Percentiles rank a stretch among this genome's conserved stretches.
Conservation (phyloP, 2,797 vertebrate genomes). For the Cyclura pinguis region DNA sequence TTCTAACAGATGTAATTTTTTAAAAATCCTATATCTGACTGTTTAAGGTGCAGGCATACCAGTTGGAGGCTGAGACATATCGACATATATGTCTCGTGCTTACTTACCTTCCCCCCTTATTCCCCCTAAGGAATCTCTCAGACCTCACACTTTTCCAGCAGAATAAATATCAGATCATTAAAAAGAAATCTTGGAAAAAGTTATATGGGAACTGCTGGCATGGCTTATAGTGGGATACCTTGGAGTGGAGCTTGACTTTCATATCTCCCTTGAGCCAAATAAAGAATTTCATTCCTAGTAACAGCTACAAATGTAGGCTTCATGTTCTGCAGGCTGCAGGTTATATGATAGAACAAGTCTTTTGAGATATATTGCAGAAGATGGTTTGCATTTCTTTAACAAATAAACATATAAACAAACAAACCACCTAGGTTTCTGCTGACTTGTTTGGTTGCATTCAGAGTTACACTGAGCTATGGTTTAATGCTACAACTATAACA, state of each 20-base stretch:
- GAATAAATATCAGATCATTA: slow-evolving; percentile 68
- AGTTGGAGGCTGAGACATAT: background rate
- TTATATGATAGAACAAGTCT: slow-evolving; percentile 60
- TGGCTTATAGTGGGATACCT: slow-evolving; percentile 41
- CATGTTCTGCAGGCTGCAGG: slow-evolving; percentile 22
- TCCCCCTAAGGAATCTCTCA: slow-evolving; percentile 57
- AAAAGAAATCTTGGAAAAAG: slow-evolving; percentile 65
- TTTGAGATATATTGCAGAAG: slow-evolving; percentile 32
- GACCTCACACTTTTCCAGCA: slow-evolving; percentile 66
- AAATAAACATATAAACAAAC: background rate
- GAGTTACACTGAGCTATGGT: background rate
- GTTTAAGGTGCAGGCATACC: background rate
- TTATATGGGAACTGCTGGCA: slow-evolving; percentile 64
- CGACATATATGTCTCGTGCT: slow-evolving; percentile 34
- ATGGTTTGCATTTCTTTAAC: slow-evolving; percentile 59
- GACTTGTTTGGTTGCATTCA: slow-evolving; percentile 44
- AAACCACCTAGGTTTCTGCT: slow-evolving; percentile 62
- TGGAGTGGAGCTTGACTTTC: slow-evolving; percentile 61
- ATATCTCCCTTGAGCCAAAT: slow-evolving; percentile 47
- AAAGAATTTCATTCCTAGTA: slow-evolving; percentile 70
- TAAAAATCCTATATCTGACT: background rate
- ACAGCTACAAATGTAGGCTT: slow-evolving; percentile 57
- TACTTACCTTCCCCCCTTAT: background rate
- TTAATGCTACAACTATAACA: background rate
- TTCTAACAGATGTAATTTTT: background rate